These are phyloP conservation scores for Girardia tigrina DNA, from an alignment of 2,888 invertebrate genomes.

Conservation along the genomic window DNA sequence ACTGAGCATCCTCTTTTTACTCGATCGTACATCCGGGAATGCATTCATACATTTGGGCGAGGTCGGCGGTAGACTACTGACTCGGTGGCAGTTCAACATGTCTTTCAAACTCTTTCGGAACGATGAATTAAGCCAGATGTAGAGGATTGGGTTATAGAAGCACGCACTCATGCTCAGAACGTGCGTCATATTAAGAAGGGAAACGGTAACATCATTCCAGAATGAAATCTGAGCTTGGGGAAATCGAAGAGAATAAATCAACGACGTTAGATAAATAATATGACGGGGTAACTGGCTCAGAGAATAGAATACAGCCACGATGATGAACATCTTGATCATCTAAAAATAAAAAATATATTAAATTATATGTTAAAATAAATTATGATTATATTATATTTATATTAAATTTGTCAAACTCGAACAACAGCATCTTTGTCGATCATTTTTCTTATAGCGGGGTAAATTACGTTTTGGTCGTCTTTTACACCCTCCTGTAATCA, in stretches of 20 bases:
- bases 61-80: background rate
- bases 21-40: background rate
- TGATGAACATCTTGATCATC: conserved; percentile 20
- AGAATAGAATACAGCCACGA: background rate
- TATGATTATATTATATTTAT: too few species aligned
- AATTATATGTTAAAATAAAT: too few species aligned
- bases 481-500: too few species aligned
- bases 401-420: too few species aligned
- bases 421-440: too few species aligned
- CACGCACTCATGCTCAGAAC: background rate
- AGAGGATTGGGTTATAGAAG: background rate
- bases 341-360: background rate
- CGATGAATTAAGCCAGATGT: background rate
- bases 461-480: too few species aligned
- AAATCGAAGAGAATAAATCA: background rate
- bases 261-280: background rate
- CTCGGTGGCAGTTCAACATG: background rate
- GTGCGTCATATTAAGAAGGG: background rate
- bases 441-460: too few species aligned
- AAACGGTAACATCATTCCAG: background rate
- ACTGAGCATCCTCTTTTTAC: conserved; percentile 4
- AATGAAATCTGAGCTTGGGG: background rate
- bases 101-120: background rate
- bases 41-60: background rate
- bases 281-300: background rate